A percentile compares a stretch with the other conserved stretches of the same genome.
Evolutionary conservation across 2,113 vertebrate species (phyloP).

Genomic region (Hydrochoerus hydrochaeris): DNA sequence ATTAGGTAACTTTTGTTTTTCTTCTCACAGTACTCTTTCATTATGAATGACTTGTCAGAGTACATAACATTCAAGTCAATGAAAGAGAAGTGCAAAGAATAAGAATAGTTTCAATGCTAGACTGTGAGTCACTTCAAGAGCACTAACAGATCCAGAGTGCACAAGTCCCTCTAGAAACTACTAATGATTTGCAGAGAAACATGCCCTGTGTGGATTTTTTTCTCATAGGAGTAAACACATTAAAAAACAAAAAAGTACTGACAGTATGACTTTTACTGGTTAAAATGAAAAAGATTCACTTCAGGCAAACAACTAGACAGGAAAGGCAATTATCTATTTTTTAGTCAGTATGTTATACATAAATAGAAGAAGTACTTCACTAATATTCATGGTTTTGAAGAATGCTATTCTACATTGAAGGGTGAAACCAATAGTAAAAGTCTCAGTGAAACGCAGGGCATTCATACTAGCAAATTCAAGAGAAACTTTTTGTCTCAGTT

Average conservation of each 20-base stretch:
- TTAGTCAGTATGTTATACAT: background rate
- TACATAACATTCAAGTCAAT: constrained; percentile 69
- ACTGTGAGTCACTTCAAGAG: constrained; percentile 72
- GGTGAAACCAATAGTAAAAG: background rate
- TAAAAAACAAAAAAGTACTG: constrained; percentile 11
- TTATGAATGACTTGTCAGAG: constrained; percentile 56
- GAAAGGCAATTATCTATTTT: background rate
- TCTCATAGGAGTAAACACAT: background rate
- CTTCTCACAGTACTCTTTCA: constrained; percentile 57
- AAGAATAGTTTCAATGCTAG: constrained; percentile 22
- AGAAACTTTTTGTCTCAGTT: background rate
- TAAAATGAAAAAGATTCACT: background rate
- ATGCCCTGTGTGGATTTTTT: constrained; percentile 21
- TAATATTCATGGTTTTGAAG: background rate
- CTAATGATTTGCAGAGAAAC: constrained; percentile 35
- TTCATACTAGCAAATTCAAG: background rate
- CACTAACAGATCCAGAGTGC: constrained; percentile 35
- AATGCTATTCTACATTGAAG: background rate
- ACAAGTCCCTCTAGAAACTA: constrained; percentile 68
- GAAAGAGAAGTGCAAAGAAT: constrained; percentile 52
- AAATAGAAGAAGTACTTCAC: background rate
- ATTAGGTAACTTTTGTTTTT: constrained; percentile 62
- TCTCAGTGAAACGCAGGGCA: background rate
- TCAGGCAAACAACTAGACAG: background rate
- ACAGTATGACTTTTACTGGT: background rate